Base-by-base conservation (phyloP, 2,888 invertebrate genomes). In the Eulithis prunata region DNA sequence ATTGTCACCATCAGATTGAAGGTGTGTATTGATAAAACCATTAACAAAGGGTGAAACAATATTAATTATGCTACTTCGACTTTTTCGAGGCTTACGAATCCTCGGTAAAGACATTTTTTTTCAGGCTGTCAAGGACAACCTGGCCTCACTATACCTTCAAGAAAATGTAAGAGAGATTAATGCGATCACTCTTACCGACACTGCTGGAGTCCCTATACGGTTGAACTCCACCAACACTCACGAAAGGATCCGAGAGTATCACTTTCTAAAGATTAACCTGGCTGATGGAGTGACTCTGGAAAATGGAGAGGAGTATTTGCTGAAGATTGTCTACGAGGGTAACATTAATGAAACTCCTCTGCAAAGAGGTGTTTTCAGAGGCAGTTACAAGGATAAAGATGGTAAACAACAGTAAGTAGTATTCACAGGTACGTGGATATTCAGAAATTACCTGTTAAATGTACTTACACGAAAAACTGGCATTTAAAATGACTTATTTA, bases 291-390 rank as follows among this genome's bases (percentile, higher is more conserved):
- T 72, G 0, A 83, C 82, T 0, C 75, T 93, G 14, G 73, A 61
- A 0, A 79, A 79, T 28, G 83, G 76, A 4, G 67, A 74, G 52
- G 71, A 73, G 5, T 92, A 91, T 57, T 65, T 66, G 2, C 60
- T 92, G 4, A 81, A 71, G 4, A 79, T 93, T 2, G 57, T 45
- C 0, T 93, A 92, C 57, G 66, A 91, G 3, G 93, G 93, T 4
- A 89, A 90, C 61, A 92, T 92, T 7, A 92, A 93, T 70, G 91
- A 90, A 68, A 90, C 91, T 11, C 93, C 93, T 10, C 71, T 93
- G 0, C 87, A 87, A 0, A 78, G 92, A 80, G 92, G 92, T 4
- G 85, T 93, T 2, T 93, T 93, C 49, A 84, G 93, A 78, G 92
- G 93, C 32, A 87, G 82, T 59, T 89, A 91, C 47, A 81, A 46